Conservation (phyloP, 1,140 invertebrate genomes). For the Hypsibius dujardini region DNA sequence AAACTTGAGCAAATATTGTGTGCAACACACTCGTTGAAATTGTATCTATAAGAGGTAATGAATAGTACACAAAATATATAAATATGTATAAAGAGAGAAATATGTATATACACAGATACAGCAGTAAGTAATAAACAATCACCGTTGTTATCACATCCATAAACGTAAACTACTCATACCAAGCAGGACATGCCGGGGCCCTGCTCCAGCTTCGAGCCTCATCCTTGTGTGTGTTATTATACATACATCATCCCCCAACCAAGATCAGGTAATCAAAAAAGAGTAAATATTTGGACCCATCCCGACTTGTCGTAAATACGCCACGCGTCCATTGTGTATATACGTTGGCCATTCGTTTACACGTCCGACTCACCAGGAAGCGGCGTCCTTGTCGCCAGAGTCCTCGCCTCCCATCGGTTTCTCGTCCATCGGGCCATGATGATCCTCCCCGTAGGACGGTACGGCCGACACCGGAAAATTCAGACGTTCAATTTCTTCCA, state of each 20-base stretch:
- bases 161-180: no score
- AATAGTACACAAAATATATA: no score
- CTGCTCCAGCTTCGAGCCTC: no score
- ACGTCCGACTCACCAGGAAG: background rate
- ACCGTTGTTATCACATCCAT: background rate
- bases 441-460: background rate
- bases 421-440: background rate
- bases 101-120: no score
- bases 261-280: conserved; percentile 7
- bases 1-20: background rate
- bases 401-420: background rate
- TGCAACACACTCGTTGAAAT: no score
- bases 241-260: no score
- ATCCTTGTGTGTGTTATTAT: no score
- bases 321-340: background rate
- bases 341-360: background rate
- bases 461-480: background rate
- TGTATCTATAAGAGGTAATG: no score
- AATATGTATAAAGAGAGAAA: no score
- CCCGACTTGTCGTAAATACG: background rate
- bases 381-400: background rate
- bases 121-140: conserved; percentile 7
- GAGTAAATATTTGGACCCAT: conserved; percentile 1
- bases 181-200: no score
- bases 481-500: background rate